These are phyloP conservation scores for Caenorhabditis wallacei DNA, from an alignment of 2,888 invertebrate species.

Conservation along the genomic window DNA sequence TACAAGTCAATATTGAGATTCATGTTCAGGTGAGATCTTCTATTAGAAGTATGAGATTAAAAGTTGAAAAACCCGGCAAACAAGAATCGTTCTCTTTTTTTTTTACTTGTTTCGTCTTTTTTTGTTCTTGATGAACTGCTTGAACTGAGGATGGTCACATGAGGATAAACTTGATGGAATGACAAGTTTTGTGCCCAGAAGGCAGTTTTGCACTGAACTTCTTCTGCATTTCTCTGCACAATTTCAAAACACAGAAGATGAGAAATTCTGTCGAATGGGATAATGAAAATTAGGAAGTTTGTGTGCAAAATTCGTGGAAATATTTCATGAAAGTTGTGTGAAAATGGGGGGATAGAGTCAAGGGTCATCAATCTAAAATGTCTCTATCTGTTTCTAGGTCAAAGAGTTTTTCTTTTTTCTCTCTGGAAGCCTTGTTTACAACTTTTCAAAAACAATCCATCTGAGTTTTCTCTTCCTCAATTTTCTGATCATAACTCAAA, in stretches of 20 bases:
- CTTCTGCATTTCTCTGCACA: constrained; percentile 17
- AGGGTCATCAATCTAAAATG: constrained; percentile 54
- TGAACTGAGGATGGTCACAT: constrained; percentile 53
- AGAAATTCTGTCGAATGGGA: constrained; percentile 17
- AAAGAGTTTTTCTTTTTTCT: constrained; percentile 22
- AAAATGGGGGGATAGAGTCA: constrained; percentile 17
- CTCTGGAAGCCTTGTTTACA: constrained; percentile 34
- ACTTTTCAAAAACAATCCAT: constrained; percentile 34
- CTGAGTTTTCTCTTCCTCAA: constrained; percentile 11
- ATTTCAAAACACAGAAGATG: constrained; percentile 56
- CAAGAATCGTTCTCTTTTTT: neutral
- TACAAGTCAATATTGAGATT: constrained; percentile 80
- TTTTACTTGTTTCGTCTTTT: constrained; percentile 3
- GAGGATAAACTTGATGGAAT: constrained; percentile 60
- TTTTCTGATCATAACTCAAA: constrained; percentile 44
- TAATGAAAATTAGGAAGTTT: constrained; percentile 50
- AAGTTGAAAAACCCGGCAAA: neutral
- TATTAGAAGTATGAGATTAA: too few relatives aligned
- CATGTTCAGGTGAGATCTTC: constrained; percentile 77
- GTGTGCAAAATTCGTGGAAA: constrained; percentile 41
- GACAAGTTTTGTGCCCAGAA: constrained; percentile 60
- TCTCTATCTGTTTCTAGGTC: constrained; percentile 49
- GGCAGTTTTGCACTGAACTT: constrained; percentile 56
- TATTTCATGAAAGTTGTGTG: constrained; percentile 10
- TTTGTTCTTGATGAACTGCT: constrained; percentile 37